Evolutionary conservation across 2,113 vertebrate genomes (phyloP).

Genomic region (Dromaius novaehollandiae): DNA sequence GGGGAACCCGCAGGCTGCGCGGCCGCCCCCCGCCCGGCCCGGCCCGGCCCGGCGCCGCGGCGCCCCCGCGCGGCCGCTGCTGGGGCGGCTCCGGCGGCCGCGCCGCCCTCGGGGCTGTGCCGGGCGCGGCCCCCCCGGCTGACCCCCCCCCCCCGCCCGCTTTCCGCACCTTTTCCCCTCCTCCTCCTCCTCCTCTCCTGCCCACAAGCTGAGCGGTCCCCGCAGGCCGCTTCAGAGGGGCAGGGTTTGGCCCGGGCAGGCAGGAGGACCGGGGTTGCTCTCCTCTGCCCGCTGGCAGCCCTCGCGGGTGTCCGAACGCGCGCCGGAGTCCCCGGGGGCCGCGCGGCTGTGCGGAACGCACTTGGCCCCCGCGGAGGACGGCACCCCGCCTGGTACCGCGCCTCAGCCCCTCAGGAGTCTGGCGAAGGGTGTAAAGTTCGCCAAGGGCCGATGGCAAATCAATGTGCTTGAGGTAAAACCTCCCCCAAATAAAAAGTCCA

Average conservation of each 20-base stretch:
- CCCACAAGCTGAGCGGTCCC: not conserved
- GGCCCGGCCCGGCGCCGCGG: no score
- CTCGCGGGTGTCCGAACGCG: not conserved
- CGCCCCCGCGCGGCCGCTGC: no score
- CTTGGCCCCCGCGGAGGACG: not conserved
- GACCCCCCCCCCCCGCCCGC: no score
- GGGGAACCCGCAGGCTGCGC: no score
- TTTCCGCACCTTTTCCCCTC: not conserved
- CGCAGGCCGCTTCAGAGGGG: no score
- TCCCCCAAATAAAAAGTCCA: not conserved
- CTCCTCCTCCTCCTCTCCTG: not conserved
- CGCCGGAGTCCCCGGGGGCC: not conserved
- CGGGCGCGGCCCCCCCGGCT: no score
- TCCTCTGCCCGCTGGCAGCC: not conserved
- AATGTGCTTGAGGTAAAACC: not conserved
- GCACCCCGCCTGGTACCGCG: not conserved
- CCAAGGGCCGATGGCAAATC: not conserved
- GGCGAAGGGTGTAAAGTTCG: not conserved
- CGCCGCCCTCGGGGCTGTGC: no score
- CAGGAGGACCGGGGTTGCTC: not conserved
- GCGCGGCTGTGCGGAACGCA: not conserved
- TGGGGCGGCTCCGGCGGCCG: no score
- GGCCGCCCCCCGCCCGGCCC: no score
- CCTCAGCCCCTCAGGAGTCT: not conserved
- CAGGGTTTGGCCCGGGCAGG: not conserved